Base-by-base conservation (phyloP, 2,113 vertebrate species). In the Melanocharis versteri region DNA sequence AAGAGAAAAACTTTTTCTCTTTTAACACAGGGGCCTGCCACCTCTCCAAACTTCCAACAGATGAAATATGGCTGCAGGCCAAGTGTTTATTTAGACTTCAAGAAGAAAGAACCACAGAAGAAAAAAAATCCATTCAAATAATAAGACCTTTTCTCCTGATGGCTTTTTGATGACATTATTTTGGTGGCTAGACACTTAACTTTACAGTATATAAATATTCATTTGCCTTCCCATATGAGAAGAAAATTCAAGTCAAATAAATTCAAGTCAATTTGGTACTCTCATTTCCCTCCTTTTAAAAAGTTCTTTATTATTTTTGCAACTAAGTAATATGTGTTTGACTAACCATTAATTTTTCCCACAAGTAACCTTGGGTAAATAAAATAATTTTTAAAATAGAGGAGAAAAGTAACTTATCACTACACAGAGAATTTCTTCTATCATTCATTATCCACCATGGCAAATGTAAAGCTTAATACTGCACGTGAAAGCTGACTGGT, bases 211-310 rank as follows among this genome's bases (percentile, higher is more conserved):
- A 64, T 93, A 95, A 95, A 95, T 93, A 96, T 39, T 88, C 51
- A 80, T 86, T 88, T 90, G 14, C 66, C 79, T 97, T 94, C 72
- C 47, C 60, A n/a, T 77, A 64, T 56, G 85, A 93, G 72, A 28
- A 15, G 19, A 94, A 97, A 78, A 90, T 75, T 89, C 69, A 96
- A 96, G 93, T 94, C 50, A 93, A 96, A 96, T 95, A 96, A 96
- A 96, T 94, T 47, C 50, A 88, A 83, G 79, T 88, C 82, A 83
- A 28, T 88, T 94, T 75, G 45, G n/a, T 73, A 35, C 68, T 90
- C 73, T 33, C 8, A 62, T 90, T 91, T 92, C 42, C 77, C 57
- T 83, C 17, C 10, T 80, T 96, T 92, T 51, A 15, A 61, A 58
- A 83, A 65, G 23, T 39, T 86, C 31, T n/a, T 31, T 92, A 56